Percentiles rank a stretch among this genome's conserved stretches.
Conservation (phyloP, 2,113 vertebrate species). For the Arizona elegans region DNA sequence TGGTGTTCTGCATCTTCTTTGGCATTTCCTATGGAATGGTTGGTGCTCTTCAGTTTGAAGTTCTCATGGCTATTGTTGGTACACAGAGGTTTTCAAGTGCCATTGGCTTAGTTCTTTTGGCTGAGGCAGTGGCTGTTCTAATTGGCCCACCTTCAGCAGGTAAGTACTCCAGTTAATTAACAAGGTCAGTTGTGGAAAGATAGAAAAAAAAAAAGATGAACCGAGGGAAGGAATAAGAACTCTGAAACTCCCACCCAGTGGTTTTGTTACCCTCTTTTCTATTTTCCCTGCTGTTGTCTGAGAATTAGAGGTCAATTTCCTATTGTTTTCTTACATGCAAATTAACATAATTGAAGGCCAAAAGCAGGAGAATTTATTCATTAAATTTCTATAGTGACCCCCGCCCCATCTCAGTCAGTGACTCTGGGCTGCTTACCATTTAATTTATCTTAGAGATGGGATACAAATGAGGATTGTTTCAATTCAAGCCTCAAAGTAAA, state of each 20-base stretch:
- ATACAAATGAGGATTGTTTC: neutral
- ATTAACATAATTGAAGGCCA: neutral
- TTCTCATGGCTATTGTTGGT: constrained; percentile 95
- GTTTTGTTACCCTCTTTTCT: neutral
- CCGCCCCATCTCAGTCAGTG: neutral
- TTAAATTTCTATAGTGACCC: no score
- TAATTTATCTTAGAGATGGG: neutral
- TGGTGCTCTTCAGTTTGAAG: constrained; percentile 95
- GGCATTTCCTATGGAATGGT: constrained; percentile 98
- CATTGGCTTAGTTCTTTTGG: constrained; percentile 89
- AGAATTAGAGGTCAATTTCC: neutral
- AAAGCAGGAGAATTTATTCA: neutral
- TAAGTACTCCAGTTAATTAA: constrained; percentile 55
- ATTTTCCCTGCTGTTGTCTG: neutral
- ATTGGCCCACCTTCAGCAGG: constrained; percentile 90
- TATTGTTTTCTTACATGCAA: neutral
- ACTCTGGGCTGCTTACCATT: neutral
- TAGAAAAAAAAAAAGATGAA: neutral
- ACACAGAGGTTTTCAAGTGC: constrained; percentile 92
- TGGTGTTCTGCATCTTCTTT: constrained; percentile 92
- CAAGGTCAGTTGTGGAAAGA: neutral
- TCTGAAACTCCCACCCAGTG: neutral
- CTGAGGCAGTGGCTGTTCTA: constrained; percentile 90
- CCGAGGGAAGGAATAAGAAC: fast-evolving
- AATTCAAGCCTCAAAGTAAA: neutral